Evolutionary conservation across 2,888 invertebrate genomes (phyloP).

Genomic region (Cantharis flavilabris): DNA sequence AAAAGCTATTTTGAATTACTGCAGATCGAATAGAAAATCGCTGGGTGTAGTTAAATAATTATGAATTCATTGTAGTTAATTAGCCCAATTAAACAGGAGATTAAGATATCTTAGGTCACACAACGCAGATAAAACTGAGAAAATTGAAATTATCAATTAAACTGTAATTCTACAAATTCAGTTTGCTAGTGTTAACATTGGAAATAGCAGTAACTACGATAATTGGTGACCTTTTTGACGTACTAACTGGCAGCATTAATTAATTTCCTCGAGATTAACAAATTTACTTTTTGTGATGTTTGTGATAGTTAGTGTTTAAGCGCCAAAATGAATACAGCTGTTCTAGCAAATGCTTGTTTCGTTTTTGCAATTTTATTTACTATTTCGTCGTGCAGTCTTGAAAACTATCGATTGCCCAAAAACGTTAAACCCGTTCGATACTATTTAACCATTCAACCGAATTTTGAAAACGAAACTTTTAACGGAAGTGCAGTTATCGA

Average conservation of each 20-base stretch:
- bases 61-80: too few species aligned
- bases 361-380: neutral
- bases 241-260: neutral
- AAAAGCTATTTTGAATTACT: neutral
- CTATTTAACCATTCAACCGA: constrained; percentile 19
- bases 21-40: too few species aligned
- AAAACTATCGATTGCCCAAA: constrained; percentile 17
- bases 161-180: neutral
- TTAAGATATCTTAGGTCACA: neutral
- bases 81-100: neutral
- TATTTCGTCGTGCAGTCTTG: neutral
- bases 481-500: constrained; percentile 22
- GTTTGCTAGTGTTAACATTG: neutral
- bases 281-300: neutral
- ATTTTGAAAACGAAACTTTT: constrained; percentile 11
- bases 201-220: neutral
- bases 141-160: neutral
- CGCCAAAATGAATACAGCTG: neutral
- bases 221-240: neutral
- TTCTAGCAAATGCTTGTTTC: too few species aligned
- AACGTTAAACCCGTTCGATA: constrained; percentile 18
- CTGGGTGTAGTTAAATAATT: too few species aligned
- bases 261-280: neutral
- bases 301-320: neutral
- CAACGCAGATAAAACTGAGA: neutral